Evolutionary conservation across 2,888 invertebrate genomes (phyloP).

Genomic region (Protodeltote pygarga): DNA sequence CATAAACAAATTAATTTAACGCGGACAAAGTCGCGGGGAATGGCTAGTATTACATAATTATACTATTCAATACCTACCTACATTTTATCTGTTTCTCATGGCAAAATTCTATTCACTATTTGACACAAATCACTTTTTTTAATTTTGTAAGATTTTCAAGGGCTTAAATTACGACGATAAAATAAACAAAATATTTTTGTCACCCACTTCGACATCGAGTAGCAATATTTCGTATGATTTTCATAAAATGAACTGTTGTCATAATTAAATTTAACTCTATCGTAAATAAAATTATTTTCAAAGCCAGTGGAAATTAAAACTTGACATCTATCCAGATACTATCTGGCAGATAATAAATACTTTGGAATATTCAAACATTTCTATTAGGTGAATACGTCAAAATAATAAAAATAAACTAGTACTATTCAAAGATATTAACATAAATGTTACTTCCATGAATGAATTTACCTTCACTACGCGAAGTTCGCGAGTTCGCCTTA

Average conservation of each 20-base stretch:
- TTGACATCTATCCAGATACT: constrained; percentile 47
- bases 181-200: constrained; percentile 14
- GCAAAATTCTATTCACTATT: no score
- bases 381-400: constrained; percentile 6
- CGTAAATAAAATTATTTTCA: constrained; percentile 39
- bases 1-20: no score
- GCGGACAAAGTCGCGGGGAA: no score
- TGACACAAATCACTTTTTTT: neutral
- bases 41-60: no score
- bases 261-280: constrained; percentile 14
- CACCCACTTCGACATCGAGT: constrained; percentile 1
- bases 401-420: neutral
- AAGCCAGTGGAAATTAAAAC: constrained; percentile 29
- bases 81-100: neutral
- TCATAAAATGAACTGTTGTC: constrained; percentile 11
- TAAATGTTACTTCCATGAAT: no score
- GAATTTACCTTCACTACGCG: no score
- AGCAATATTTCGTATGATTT: constrained; percentile 24
- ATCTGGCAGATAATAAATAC: no score
- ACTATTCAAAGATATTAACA: neutral
- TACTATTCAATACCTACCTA: no score
- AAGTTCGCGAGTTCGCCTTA: no score
- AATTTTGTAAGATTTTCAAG: constrained; percentile 4
- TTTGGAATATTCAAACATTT: constrained; percentile 19
- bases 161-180: neutral